Base-by-base conservation (phyloP, 2,797 vertebrate genomes). In the Cryptoblepharus egeriae region DNA sequence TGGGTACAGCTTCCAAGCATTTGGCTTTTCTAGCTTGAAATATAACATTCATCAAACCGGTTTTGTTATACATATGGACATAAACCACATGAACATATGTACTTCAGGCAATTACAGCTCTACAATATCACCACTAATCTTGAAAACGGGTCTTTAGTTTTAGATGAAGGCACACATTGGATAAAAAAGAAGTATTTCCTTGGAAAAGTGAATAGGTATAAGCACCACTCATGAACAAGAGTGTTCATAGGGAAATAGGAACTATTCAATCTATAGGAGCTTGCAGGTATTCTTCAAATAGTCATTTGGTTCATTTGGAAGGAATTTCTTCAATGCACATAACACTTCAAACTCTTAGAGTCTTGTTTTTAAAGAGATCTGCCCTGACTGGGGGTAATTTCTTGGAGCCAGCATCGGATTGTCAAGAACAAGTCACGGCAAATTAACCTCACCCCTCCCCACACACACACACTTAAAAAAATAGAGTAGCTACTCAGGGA, bases 271-370 rank as follows among this genome's bases (percentile, higher is more conserved):
- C 92, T 94, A 92, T 49, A 93, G 94, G 94, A 95, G 93, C 92
- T 16, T 60, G 57, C 26, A 92, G 89, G 92, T 95, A 90, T 93
- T 95, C 93, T 94, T 95, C 94, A 94, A 95, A 94, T 94, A 95
- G 93, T 95, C 92, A 95, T 95, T 94, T 87, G 90, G 93, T 94
- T 95, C 94, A 95, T 95, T 94, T 95, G 94, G 94, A 95, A 96
- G 93, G 93, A 93, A 94, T 94, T 94, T 94, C 93, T 91, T 89
- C 94, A 94, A 94, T 94, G 94, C 93, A 94, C 93, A 95, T 95
- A 93, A 95, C 95, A 96, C 94, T 96, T 94, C 93, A 95, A 95
- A 95, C 93, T 92, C 94, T 91, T 75, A 82, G 20, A 88, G 49
- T 2, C 94, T 92, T 93, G 93, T 93, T 92, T 95, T 30, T 24